Conservation (phyloP, 2,888 invertebrate genomes). For the Campoplex nolae region DNA sequence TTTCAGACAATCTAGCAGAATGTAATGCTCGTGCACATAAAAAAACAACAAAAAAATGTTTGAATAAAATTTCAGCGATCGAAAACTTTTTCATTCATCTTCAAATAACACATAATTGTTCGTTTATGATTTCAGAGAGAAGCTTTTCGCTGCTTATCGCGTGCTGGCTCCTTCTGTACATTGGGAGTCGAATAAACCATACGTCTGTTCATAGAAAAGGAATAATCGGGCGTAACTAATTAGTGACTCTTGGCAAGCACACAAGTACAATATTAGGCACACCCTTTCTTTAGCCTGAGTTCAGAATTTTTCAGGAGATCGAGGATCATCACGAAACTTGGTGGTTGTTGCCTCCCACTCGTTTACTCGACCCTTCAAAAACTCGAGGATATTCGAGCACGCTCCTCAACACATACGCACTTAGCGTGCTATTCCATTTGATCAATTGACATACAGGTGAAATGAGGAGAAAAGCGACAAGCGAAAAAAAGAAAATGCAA, state of each 20-base stretch:
- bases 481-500: not conserved
- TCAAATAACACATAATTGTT: not conserved
- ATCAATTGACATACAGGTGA: conserved; percentile 1
- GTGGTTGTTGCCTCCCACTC: conserved; percentile 39
- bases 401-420: not conserved
- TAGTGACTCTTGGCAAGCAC: conserved; percentile 35
- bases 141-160: conserved; percentile 44
- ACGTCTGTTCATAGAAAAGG: conserved; percentile 46
- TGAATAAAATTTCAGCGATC: not conserved
- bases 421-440: conserved; percentile 21
- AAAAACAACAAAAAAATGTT: not conserved
- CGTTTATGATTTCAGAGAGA: conserved; percentile 45
- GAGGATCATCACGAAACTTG: conserved; percentile 49
- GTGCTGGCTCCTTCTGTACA: conserved; percentile 57
- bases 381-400: conserved; percentile 35
- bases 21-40: not conserved
- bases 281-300: conserved; percentile 23
- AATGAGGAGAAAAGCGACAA: not conserved
- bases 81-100: not conserved
- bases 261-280: conserved; percentile 49
- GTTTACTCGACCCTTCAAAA: conserved; percentile 36
- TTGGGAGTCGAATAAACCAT: conserved; percentile 17
- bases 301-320: conserved; percentile 34
- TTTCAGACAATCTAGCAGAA: not conserved
- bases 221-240: conserved; percentile 66